Conservation (phyloP, 2,888 invertebrate genomes). For the Idaea straminata region DNA sequence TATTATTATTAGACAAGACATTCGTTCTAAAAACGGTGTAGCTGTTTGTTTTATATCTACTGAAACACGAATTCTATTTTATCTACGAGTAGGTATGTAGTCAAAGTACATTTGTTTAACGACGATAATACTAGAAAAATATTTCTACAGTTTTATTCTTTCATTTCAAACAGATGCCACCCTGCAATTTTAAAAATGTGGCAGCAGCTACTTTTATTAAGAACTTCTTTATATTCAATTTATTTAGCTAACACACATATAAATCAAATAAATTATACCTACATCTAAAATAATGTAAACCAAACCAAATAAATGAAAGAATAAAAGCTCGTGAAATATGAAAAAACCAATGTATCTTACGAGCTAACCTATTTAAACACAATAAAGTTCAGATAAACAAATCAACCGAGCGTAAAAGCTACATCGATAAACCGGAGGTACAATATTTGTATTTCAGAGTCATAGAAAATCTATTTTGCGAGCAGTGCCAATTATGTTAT, state of each 20-base stretch:
- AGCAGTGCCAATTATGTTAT: conserved; percentile 18
- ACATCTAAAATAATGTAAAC: background rate
- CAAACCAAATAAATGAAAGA: background rate
- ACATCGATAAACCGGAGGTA: conserved; percentile 26
- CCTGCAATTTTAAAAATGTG: too few species aligned
- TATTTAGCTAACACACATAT: background rate
- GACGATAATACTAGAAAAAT: too few species aligned
- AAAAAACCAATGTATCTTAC: background rate
- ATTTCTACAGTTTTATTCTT: too few species aligned
- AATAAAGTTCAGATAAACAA: conserved; percentile 10
- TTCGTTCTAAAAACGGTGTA: background rate
- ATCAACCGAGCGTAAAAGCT: conserved; percentile 12
- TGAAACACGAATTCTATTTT: background rate
- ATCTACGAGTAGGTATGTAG: too few species aligned
- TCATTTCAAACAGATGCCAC: too few species aligned
- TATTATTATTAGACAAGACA: background rate
- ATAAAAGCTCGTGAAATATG: background rate
- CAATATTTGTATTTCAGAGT: conserved; percentile 27
- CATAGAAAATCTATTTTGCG: conserved; percentile 26
- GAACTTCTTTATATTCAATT: background rate
- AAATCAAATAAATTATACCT: background rate
- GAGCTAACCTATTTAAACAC: background rate
- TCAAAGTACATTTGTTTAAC: too few species aligned
- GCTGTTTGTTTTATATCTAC: background rate
- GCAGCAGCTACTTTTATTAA: background rate